Conservation (phyloP, 2,888 invertebrate species). For the Spialia ferax region DNA sequence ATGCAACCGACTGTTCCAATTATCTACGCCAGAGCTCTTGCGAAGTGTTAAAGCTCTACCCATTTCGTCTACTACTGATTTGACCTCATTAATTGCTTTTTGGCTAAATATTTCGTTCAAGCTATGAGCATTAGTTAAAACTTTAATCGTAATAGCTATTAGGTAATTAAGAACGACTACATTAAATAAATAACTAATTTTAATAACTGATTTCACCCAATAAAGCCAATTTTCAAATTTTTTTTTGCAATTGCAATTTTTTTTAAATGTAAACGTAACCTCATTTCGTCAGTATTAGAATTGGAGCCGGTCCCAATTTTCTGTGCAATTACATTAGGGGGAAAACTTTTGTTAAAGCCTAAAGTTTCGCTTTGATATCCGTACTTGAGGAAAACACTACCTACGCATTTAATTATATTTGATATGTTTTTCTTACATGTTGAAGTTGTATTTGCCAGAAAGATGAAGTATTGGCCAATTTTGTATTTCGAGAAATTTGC, state of each 20-base stretch:
- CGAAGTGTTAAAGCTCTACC: background rate
- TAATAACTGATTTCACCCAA: too few species aligned
- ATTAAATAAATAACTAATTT: too few species aligned
- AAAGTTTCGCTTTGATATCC: constrained; percentile 13
- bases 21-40: constrained; percentile 5
- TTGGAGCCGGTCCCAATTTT: constrained; percentile 6
- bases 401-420: background rate
- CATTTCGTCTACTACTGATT: too few species aligned
- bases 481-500: too few species aligned
- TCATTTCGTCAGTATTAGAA: constrained; percentile 1
- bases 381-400: background rate
- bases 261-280: background rate
- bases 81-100: too few species aligned
- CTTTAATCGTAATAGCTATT: too few species aligned
- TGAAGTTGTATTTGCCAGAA: background rate
- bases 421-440: background rate
- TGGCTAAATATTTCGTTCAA: too few species aligned
- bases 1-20: constrained; percentile 8
- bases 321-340: constrained; percentile 8
- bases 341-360: constrained; percentile 14
- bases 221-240: too few species aligned
- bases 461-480: too few species aligned
- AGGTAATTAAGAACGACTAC: too few species aligned
- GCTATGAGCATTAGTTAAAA: too few species aligned
- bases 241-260: too few species aligned